Evolutionary conservation across 2,888 invertebrate genomes (phyloP).

Genomic region (Hemithea aestivaria): DNA sequence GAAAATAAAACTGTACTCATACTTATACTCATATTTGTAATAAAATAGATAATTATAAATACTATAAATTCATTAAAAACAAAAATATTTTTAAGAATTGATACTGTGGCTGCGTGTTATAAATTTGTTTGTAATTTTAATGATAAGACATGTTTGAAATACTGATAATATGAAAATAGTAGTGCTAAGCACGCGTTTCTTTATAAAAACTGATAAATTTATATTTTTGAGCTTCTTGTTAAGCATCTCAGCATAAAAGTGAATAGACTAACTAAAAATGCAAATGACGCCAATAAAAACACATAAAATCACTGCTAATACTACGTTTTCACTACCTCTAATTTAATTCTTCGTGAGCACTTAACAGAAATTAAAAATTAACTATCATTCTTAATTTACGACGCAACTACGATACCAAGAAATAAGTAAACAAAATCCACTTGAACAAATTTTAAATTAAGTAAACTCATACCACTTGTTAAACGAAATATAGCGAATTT

Average conservation of each 20-base stretch:
- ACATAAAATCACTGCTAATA: slow-evolving; percentile 7
- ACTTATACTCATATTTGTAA: no score
- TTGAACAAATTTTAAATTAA: slow-evolving; percentile 45
- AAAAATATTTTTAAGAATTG: not conserved
- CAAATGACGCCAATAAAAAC: slow-evolving; percentile 6
- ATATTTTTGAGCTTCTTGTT: no score
- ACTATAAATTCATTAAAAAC: no score
- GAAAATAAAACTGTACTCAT: no score
- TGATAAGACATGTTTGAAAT: slow-evolving; percentile 25
- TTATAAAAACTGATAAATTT: no score
- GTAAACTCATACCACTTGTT: slow-evolving; percentile 48
- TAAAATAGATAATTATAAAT: no score
- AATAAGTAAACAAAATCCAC: slow-evolving; percentile 38
- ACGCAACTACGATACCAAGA: slow-evolving; percentile 18
- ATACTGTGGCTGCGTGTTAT: slow-evolving; percentile 12
- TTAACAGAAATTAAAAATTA: slow-evolving; percentile 12
- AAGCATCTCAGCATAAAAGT: no score
- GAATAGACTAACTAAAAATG: not conserved
- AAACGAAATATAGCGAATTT: slow-evolving; percentile 24
- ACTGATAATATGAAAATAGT: slow-evolving; percentile 4
- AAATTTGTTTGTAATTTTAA: slow-evolving; percentile 13
- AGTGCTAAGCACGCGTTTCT: slow-evolving; percentile 14
- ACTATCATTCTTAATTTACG: slow-evolving; percentile 15
- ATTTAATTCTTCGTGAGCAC: slow-evolving; percentile 17
- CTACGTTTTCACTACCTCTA: slow-evolving; percentile 15